These are phyloP conservation scores for Heliornis fulica DNA, from an alignment of 2,113 vertebrate genomes.

Conservation along the genomic window DNA sequence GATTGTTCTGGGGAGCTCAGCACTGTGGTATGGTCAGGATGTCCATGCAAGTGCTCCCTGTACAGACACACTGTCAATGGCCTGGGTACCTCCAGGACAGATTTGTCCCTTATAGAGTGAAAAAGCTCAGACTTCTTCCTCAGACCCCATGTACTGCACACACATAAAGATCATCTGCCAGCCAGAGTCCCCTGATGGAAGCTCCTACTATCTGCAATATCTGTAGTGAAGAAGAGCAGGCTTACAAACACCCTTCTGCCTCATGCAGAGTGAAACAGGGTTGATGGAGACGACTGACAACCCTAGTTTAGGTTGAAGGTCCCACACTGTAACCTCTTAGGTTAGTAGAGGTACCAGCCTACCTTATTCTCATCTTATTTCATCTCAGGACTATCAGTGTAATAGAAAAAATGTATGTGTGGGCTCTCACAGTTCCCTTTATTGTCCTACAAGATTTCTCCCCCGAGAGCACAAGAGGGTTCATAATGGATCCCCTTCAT, in stretches of 20 bases:
- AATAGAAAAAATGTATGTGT: neutral
- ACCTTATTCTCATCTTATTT: neutral
- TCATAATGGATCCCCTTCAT: neutral
- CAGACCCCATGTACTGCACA: neutral
- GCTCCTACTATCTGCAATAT: slow-evolving; percentile 24
- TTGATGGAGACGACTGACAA: neutral
- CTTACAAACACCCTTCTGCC: neutral
- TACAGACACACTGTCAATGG: neutral
- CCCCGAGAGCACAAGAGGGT: neutral
- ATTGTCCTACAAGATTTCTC: neutral
- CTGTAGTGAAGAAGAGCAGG: neutral
- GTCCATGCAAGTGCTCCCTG: neutral
- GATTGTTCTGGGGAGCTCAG: neutral
- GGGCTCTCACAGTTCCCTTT: neutral
- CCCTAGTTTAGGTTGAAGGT: neutral
- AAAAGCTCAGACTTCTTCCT: neutral
- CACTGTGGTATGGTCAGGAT: accelerated
- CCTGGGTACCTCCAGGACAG: neutral
- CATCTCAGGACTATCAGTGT: neutral
- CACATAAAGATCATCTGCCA: neutral
- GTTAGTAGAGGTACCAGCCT: neutral
- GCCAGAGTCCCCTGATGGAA: slow-evolving; percentile 62
- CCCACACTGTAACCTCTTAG: neutral
- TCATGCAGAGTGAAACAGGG: accelerated
- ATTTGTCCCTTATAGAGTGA: neutral